Evolutionary conservation across 1,140 invertebrate genomes (phyloP), one percentile per base, ranked within the genome.

Genomic region (Anagrus nilaparvatae): DNA sequence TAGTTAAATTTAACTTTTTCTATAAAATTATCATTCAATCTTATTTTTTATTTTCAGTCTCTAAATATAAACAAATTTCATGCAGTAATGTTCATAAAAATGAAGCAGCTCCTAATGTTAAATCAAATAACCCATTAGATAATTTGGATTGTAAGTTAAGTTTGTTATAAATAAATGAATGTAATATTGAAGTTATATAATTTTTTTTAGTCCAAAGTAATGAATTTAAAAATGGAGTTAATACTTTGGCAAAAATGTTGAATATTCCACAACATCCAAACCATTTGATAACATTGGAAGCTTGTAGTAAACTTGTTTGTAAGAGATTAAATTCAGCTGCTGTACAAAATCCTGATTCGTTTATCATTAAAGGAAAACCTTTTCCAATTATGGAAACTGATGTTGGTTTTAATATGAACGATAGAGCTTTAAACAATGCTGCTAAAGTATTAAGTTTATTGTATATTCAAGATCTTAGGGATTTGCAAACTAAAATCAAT

Each of bases 401-500:
- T 47, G 54, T 84, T 37, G 81, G 81, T 32, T 80, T 81, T 64
- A 74, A 85, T 41, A 70, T 76, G 33, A 73, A 73, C 35, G 83
- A 89, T 65, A 66, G 73, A 32, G 73, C 77, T 16, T 59, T 86
- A 21, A 85, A 86, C 50, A 78, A 85, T 56, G 87, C 87, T 10
- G 81, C 81, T 4, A 82, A 82, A 65, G 78, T 95, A 28, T 67
- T 97, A 18, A 76, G 87, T 27, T 72, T 97, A 13, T 61, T 97
- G 4, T 94, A 94, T 61, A 85, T 97, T 49, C 83, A 90, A 55
- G 88, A 96, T 61, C 64, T 97, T 6, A 71, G 93, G 49, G 76
- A 91, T 48, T 72, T 97, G 17, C 95, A 98, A 67, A 97, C 92
- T 0, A 80, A 80, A 55, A 95, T 97, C 25, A 98, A 98, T 67